Percentiles rank a stretch among this genome's conserved stretches.
Evolutionary conservation across 2,888 invertebrate genomes (phyloP).

Genomic region (Agrotis puta): DNA sequence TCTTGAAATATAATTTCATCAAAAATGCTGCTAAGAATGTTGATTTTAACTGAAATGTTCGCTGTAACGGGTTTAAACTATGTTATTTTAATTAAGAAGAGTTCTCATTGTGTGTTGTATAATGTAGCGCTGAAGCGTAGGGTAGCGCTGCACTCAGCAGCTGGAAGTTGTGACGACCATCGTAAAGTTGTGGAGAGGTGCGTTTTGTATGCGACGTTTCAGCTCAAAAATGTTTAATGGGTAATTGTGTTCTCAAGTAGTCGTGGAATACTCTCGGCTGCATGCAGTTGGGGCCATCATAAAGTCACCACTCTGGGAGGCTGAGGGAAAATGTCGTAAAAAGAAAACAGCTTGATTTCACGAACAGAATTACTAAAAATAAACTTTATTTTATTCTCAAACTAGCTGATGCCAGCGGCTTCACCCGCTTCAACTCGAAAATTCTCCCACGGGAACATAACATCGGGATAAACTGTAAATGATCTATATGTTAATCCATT

Average conservation of each 20-base stretch:
- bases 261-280: conserved; percentile 3
- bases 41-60: conserved; percentile 43
- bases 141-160: conserved; percentile 41
- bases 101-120: conserved; percentile 34
- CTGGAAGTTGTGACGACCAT: conserved; percentile 30
- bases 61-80: conserved; percentile 31
- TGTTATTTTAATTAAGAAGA: conserved; percentile 54
- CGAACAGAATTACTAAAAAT: background rate
- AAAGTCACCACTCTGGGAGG: background rate
- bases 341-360: background rate
- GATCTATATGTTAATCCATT: too few relatives aligned
- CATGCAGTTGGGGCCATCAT: background rate
- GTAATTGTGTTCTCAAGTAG: conserved; percentile 41
- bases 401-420: too few relatives aligned
- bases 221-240: conserved; percentile 38
- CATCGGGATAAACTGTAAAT: too few relatives aligned
- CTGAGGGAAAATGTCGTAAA: background rate
- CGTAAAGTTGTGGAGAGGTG: conserved; percentile 34
- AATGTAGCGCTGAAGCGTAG: conserved; percentile 19
- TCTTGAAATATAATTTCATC: conserved; percentile 45
- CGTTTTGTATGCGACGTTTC: conserved; percentile 30
- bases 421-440: too few relatives aligned
- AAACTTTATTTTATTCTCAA: too few relatives aligned
- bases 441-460: too few relatives aligned
- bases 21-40: conserved; percentile 49